A percentile compares a stretch with the other conserved stretches of the same genome.
phyloP scores from a whole-genome alignment of 2,888 invertebrate genomes.

The Hydraecia micacea region DNA sequence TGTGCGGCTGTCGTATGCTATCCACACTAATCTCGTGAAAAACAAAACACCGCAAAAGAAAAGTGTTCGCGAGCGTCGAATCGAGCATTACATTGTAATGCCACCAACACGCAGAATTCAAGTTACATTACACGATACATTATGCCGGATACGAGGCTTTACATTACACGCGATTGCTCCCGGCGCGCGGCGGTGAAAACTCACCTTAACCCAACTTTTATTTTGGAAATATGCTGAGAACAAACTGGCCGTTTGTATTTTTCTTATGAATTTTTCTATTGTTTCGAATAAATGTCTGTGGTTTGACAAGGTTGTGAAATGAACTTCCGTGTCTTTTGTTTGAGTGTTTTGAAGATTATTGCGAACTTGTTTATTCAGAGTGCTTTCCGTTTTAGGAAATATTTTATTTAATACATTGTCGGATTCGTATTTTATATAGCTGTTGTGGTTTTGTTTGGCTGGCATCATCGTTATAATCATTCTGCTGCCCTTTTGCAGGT shows the following conservation, averaged over 20 bases:
- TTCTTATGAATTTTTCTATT: slow-evolving; percentile 45
- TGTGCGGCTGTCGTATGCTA: not conserved
- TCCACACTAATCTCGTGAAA: not conserved
- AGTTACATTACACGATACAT: not conserved
- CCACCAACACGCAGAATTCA: not conserved
- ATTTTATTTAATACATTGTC: not conserved
- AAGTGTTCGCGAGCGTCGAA: not conserved
- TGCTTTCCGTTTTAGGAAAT: slow-evolving; percentile 3
- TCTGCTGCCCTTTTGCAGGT: too few relatives aligned
- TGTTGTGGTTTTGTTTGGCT: not conserved
- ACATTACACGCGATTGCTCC: not conserved
- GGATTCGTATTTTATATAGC: not conserved
- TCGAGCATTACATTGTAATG: not conserved
- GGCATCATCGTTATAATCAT: not conserved
- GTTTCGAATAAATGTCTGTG: slow-evolving; percentile 12
- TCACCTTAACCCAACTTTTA: slow-evolving; percentile 31
- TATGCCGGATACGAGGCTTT: not conserved
- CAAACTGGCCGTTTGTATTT: slow-evolving; percentile 27
- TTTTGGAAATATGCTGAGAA: slow-evolving; percentile 43
- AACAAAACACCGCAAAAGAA: not conserved
- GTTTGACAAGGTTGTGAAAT: slow-evolving; percentile 37
- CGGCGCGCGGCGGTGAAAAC: not conserved
- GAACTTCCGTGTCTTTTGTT: slow-evolving; percentile 43
- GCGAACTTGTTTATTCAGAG: slow-evolving; percentile 14
- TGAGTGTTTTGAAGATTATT: slow-evolving; percentile 9